Evolutionary conservation across 2,797 vertebrate species (phyloP).

Genomic region (Vespertilio murinus): DNA sequence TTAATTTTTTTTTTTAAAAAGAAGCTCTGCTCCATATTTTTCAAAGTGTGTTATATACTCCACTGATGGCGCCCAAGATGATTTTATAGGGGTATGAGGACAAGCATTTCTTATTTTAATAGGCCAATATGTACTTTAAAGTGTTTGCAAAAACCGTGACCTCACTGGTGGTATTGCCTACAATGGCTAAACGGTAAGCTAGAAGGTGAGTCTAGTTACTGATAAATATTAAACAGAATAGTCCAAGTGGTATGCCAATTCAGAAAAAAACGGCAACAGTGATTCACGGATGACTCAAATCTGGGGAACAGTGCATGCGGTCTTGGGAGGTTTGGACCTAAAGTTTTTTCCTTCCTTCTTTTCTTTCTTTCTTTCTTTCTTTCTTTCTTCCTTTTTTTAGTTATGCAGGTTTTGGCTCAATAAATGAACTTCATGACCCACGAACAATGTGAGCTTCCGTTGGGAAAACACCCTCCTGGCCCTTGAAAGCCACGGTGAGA

Average conservation of each 20-base stretch:
- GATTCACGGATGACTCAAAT: neutral
- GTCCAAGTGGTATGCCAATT: neutral
- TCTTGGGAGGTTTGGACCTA: neutral
- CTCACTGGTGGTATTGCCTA: neutral
- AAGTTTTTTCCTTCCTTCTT: neutral
- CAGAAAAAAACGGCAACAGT: neutral
- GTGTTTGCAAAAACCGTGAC: neutral
- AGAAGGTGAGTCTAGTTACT: neutral
- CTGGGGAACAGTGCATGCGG: neutral
- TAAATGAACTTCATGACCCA: neutral
- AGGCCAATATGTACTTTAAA: conserved; percentile 15
- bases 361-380: too few species aligned
- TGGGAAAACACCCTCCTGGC: neutral
- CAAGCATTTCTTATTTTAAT: neutral
- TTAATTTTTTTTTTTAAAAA: too few species aligned
- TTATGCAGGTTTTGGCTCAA: neutral
- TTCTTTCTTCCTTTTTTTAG: neutral
- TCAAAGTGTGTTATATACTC: neutral
- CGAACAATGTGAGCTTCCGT: fast-evolving
- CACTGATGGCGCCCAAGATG: neutral
- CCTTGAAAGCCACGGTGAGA: neutral
- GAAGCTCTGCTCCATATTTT: neutral
- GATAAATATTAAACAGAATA: neutral
- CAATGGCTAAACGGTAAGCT: neutral
- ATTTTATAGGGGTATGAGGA: neutral